Evolutionary conservation across 2,888 invertebrate genomes (phyloP).

Genomic region (Leptarthrus brevirostris): DNA sequence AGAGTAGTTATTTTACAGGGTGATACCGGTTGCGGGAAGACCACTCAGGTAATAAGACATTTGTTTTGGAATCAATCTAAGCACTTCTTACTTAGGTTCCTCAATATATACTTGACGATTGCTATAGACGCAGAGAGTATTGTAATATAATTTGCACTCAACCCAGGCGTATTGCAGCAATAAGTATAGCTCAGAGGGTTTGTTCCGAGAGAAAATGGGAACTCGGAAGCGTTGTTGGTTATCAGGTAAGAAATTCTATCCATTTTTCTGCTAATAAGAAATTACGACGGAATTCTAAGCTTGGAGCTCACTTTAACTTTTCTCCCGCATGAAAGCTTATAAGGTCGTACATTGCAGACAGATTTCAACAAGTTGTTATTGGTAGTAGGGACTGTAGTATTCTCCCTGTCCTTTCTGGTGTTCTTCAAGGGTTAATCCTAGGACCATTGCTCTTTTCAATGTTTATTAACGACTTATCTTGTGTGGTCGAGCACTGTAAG

Average conservation of each 20-base stretch:
- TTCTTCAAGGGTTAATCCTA: too few species aligned
- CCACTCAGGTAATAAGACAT: slow-evolving; percentile 72
- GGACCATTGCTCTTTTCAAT: too few species aligned
- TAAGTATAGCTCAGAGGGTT: slow-evolving; percentile 87
- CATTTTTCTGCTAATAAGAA: too few species aligned
- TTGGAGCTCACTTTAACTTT: too few species aligned
- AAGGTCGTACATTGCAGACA: too few species aligned
- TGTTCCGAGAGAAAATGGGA: slow-evolving; percentile 86
- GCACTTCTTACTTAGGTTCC: slow-evolving; percentile 72
- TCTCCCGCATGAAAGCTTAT: too few species aligned
- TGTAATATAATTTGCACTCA: slow-evolving; percentile 95
- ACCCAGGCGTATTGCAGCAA: slow-evolving; percentile 92
- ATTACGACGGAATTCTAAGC: too few species aligned
- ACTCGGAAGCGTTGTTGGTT: slow-evolving; percentile 86
- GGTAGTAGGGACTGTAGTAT: too few species aligned
- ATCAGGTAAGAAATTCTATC: slow-evolving; percentile 82
- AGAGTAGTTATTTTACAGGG: slow-evolving; percentile 89
- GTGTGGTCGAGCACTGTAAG: too few species aligned
- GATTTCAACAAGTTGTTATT: too few species aligned
- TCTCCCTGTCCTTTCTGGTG: too few species aligned
- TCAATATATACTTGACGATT: slow-evolving; percentile 90
- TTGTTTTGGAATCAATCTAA: slow-evolving; percentile 26
- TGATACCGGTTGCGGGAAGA: slow-evolving; percentile 95
- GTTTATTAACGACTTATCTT: too few species aligned
- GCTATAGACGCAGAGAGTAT: slow-evolving; percentile 71